phyloP scores from a whole-genome alignment of 2,113 vertebrate genomes.

The Cariama cristata region DNA sequence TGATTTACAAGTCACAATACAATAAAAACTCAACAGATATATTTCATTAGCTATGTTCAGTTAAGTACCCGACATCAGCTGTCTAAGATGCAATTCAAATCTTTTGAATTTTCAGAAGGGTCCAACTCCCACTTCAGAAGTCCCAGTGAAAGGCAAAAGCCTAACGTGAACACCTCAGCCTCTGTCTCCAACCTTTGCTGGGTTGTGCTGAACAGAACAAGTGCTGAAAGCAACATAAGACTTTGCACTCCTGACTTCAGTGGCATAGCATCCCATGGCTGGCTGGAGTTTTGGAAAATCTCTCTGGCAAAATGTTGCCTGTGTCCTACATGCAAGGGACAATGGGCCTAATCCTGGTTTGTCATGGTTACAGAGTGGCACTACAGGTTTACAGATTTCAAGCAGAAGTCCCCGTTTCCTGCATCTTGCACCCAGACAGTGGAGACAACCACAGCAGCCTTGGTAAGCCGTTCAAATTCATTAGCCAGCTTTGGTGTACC shows the following conservation, averaged over 20 bases:
- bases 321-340: background rate
- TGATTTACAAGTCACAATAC: background rate
- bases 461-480: background rate
- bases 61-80: background rate
- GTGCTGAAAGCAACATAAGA: background rate
- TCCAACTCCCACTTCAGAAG: background rate
- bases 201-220: background rate
- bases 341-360: background rate
- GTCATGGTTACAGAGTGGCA: rapidly evolving
- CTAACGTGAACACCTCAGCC: background rate
- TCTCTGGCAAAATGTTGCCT: background rate
- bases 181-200: background rate
- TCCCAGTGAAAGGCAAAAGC: background rate
- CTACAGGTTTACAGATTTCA: background rate
- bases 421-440: background rate
- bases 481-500: background rate
- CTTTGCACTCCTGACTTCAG: background rate
- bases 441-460: background rate
- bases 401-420: background rate
- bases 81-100: background rate
- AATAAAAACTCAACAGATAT: background rate
- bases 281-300: background rate
- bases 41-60: background rate
- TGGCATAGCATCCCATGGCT: background rate
- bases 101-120: background rate